Percentiles rank a stretch among this genome's conserved stretches.
Conservation (phyloP, 2,113 vertebrate species). For the Oreochromis aureus region DNA sequence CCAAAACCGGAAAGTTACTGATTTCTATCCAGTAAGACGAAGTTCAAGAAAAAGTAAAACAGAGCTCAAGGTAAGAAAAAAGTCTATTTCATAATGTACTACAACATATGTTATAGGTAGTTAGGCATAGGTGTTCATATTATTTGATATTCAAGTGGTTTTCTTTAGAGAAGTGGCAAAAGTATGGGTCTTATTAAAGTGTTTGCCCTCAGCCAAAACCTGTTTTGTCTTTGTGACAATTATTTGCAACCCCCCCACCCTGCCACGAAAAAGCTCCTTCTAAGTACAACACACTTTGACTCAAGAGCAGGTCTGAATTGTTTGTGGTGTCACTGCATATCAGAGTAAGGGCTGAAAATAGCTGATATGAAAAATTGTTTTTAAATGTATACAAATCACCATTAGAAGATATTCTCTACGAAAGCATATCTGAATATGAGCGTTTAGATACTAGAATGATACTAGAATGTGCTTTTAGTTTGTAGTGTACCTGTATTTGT, state of each 20-base stretch:
- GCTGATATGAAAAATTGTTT: not conserved
- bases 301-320: not conserved
- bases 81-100: not conserved
- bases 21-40: constrained; percentile 90
- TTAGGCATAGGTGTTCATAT: not conserved
- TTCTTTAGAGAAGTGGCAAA: not conserved
- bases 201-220: not conserved
- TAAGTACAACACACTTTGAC: not conserved
- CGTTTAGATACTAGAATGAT: no score
- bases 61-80: constrained; percentile 81
- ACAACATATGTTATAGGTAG: not conserved
- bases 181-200: not conserved
- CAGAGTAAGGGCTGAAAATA: not conserved
- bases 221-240: not conserved
- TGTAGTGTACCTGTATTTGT: not conserved
- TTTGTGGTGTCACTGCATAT: not conserved
- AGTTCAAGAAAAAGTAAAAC: constrained; percentile 92
- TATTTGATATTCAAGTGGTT: not conserved
- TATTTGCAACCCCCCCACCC: not conserved
- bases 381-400: not conserved
- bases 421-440: not conserved
- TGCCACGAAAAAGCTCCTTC: no score
- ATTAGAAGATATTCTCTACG: not conserved
- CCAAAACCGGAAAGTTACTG: constrained; percentile 88
- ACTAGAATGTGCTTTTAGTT: not conserved